phyloP scores from a whole-genome alignment of 1,140 invertebrate species.

The Brachionus rubens region DNA sequence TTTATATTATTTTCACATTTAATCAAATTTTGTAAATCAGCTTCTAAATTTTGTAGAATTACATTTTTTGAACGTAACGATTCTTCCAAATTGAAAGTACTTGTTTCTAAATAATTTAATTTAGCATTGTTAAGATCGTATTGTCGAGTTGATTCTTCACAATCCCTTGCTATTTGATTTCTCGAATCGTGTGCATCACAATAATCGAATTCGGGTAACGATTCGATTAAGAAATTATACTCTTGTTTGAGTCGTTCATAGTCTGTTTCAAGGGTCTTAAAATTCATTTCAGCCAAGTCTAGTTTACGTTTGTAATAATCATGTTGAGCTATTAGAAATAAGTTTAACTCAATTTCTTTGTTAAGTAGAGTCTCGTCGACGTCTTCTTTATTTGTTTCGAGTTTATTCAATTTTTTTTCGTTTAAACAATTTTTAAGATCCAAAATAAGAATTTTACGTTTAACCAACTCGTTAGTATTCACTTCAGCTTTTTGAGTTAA shows the following conservation, averaged over 20 bases:
- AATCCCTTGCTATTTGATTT: background rate
- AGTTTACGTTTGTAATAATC: conserved; percentile 27
- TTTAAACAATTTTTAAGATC: conserved; percentile 1
- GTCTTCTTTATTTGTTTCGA: background rate
- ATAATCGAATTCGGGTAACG: background rate
- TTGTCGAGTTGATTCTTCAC: background rate
- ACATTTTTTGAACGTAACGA: background rate
- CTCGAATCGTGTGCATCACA: background rate
- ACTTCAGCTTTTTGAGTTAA: background rate
- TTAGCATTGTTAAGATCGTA: conserved; percentile 1
- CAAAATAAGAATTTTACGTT: conserved; percentile 5
- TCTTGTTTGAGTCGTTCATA: background rate
- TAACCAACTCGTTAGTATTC: background rate
- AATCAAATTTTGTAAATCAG: conserved; percentile 11
- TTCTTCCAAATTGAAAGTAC: background rate
- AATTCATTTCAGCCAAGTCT: background rate
- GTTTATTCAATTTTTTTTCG: conserved; percentile 10
- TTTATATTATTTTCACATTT: conserved; percentile 28
- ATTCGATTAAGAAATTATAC: background rate
- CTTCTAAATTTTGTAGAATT: conserved; percentile 11
- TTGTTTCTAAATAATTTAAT: conserved; percentile 24
- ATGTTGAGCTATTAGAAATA: background rate
- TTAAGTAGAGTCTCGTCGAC: background rate
- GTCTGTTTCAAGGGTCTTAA: background rate
- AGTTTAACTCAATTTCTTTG: conserved; percentile 10